Conservation (phyloP, 1,140 invertebrate species). For the Polypedilum pembai region DNA sequence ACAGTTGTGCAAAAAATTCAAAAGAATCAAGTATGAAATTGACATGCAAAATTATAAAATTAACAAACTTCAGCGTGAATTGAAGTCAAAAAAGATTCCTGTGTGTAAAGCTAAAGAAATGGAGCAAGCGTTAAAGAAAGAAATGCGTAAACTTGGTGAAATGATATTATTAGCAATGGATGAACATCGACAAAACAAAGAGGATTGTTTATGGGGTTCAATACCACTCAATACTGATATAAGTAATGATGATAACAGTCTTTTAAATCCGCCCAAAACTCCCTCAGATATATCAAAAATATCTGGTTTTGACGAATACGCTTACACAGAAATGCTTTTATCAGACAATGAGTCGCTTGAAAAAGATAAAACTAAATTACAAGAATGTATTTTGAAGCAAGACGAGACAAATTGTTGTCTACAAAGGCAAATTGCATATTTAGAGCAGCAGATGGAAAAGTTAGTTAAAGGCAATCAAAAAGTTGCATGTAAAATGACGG, state of each 20-base stretch:
- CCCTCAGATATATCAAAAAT: neutral
- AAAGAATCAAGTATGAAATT: neutral
- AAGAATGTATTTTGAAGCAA: neutral
- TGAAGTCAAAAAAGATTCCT: neutral
- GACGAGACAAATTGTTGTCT: neutral
- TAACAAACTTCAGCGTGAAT: neutral
- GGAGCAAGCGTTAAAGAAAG: too few relatives aligned
- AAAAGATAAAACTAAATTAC: neutral
- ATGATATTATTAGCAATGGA: neutral
- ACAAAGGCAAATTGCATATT: neutral
- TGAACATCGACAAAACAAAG: neutral
- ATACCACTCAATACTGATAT: neutral
- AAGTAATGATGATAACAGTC: neutral
- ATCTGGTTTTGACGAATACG: neutral
- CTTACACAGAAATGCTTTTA: neutral
- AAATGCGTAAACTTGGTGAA: neutral
- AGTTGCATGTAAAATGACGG: neutral
- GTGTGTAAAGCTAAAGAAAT: too few relatives aligned
- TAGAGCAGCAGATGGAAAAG: neutral
- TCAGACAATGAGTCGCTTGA: neutral
- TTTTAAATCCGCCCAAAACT: neutral
- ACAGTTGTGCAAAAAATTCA: neutral
- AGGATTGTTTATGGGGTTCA: neutral
- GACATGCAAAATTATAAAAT: neutral
- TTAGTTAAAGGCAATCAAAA: neutral